Conservation (phyloP, 1,140 invertebrate genomes). For the Palaemon carinicauda region DNA sequence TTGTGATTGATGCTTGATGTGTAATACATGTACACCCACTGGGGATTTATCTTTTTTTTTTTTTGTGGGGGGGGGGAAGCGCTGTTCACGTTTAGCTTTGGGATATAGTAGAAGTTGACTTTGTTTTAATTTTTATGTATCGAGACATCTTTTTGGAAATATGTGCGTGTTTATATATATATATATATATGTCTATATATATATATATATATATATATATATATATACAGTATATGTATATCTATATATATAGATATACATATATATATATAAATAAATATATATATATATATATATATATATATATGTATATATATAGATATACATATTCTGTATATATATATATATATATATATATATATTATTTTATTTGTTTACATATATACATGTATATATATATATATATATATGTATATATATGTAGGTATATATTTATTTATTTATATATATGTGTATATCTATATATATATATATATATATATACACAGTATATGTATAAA, state of each 20-base stretch:
- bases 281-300: not conserved
- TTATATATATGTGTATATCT: no score
- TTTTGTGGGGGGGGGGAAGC: no score
- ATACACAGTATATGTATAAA: not conserved
- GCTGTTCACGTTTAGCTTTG: no score
- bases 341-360: not conserved
- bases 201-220: not conserved
- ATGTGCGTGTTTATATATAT: no score
- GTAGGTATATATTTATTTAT: not conserved
- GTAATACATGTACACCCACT: no score
- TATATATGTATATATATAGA: not conserved
- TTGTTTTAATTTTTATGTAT: no score
- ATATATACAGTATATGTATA: not conserved
- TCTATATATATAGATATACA: not conserved
- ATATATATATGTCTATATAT: no score
- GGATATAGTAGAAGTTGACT: no score
- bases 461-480: not conserved
- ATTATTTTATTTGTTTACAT: no score
- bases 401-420: not conserved
- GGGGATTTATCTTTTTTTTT: no score
- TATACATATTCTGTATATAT: not conserved
- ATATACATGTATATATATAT: not conserved
- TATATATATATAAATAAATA: not conserved
- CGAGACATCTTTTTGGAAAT: no score
- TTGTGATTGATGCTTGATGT: no score